Conservation (phyloP, 2,888 invertebrate genomes). For the Patella pellucida region DNA sequence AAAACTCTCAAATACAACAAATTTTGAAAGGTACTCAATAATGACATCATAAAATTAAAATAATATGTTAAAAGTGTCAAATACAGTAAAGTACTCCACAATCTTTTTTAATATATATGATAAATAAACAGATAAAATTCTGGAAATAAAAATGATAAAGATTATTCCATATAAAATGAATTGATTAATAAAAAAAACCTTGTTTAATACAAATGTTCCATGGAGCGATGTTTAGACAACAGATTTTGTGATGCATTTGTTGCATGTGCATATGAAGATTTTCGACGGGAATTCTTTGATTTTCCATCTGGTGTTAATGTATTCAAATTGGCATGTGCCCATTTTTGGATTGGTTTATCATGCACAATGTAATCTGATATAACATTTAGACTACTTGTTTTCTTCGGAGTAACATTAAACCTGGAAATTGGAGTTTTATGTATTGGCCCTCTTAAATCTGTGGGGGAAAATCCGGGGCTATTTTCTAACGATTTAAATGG, state of each 20-base stretch:
- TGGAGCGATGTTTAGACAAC: neutral
- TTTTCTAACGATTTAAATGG: conserved; percentile 51
- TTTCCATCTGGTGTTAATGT: neutral
- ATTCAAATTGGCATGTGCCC: conserved; percentile 5
- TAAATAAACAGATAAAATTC: too few species aligned
- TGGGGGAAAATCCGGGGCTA: conserved; percentile 40
- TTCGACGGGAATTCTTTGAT: neutral
- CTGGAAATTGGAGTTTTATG: too few species aligned
- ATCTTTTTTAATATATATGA: too few species aligned
- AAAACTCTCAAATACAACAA: too few species aligned
- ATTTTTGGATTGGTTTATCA: neutral
- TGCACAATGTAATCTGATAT: neutral
- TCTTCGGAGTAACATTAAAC: neutral
- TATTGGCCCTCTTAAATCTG: neutral
- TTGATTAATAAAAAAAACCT: too few species aligned
- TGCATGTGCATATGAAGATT: neutral
- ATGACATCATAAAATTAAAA: too few species aligned
- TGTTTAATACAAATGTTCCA: conserved; percentile 2
- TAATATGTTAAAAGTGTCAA: too few species aligned
- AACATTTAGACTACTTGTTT: conserved; percentile 3
- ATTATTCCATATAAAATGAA: too few species aligned
- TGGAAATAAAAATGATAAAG: too few species aligned
- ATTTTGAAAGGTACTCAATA: too few species aligned
- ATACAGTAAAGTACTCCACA: too few species aligned
- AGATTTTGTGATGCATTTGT: neutral